Base-by-base conservation (phyloP, 2,113 vertebrate species). In the Tachycineta bicolor region DNA sequence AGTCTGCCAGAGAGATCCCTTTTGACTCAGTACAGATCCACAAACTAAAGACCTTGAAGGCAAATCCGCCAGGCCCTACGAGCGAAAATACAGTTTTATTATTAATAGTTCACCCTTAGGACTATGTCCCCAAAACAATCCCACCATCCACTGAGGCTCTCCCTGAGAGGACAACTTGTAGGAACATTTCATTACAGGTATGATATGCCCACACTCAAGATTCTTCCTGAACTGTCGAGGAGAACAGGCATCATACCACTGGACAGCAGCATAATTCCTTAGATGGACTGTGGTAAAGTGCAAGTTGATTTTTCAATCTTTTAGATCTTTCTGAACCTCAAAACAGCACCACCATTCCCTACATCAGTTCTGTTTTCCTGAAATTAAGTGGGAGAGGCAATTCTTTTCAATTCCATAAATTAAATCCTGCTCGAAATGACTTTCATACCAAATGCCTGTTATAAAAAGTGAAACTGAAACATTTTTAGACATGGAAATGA, bases 401-500 rank as follows among this genome's bases (percentile, higher is more conserved):
- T 97, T 97, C 97, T 97, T 94, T 84, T 52, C 89, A 97, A 91
- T 91, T 90, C 89, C 97, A 95, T 79, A 95, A 97, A 98, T 98
- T 96, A 96, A 91, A 97, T 97, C 95, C 96, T 64, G 92, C 80
- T 89, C 95, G 96, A 97, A 98, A 98, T 95, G 94, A 77, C 85
- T 41, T 69, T 95, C 91, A 81, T 43, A 89, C 60, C 86, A 90
- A 96, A 90, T 34, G 62, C 60, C 62, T 65, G 58, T 68, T 94
- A 87, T 5, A 90, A 64, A 90, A 93, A 94, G 83, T 77, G 95
- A 94, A 96, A 97, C 90, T 81, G 75, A 96, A 98, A 98, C 97
- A 71, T 97, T 98, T 97, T 98, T 97, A 91, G 98, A 98, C 98
- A 97, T 94, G 92, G 97, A 98, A 98, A 99, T 98, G 98, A 99